phyloP scores from a whole-genome alignment of 2,797 vertebrate genomes.

The Allobates femoralis region DNA sequence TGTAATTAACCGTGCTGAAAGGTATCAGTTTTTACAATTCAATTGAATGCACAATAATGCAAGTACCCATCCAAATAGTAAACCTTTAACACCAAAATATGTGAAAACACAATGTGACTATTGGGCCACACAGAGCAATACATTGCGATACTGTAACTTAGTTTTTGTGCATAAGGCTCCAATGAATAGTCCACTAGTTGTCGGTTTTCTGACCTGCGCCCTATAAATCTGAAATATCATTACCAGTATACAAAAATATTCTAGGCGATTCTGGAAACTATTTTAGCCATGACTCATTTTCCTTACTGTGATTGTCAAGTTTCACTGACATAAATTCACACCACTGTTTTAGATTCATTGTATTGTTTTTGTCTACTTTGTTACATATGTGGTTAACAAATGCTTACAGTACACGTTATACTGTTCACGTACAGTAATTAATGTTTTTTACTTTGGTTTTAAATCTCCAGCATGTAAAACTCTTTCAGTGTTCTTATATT shows the following conservation, averaged over 20 bases:
- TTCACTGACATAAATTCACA: conserved; percentile 2
- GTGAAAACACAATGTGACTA: background rate
- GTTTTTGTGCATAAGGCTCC: background rate
- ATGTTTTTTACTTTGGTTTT: no score
- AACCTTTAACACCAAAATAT: background rate
- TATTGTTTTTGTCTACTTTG: background rate
- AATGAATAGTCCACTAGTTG: no score
- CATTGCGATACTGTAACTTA: background rate
- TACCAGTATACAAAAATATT: no score
- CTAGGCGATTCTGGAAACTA: no score
- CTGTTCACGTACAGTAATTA: no score
- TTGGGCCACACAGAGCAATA: background rate
- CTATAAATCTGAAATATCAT: background rate
- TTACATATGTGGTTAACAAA: background rate
- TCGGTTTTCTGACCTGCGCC: no score
- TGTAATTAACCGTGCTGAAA: background rate
- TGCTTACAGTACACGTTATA: no score
- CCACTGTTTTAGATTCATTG: background rate
- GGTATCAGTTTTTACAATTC: background rate
- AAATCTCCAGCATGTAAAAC: no score
- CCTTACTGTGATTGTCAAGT: conserved; percentile 14
- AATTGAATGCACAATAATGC: background rate
- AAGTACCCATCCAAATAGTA: background rate
- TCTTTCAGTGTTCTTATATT: no score
- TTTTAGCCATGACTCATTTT: background rate